Evolutionary conservation across 2,113 vertebrate genomes (phyloP).

Genomic region (Cephalopterus ornatus): DNA sequence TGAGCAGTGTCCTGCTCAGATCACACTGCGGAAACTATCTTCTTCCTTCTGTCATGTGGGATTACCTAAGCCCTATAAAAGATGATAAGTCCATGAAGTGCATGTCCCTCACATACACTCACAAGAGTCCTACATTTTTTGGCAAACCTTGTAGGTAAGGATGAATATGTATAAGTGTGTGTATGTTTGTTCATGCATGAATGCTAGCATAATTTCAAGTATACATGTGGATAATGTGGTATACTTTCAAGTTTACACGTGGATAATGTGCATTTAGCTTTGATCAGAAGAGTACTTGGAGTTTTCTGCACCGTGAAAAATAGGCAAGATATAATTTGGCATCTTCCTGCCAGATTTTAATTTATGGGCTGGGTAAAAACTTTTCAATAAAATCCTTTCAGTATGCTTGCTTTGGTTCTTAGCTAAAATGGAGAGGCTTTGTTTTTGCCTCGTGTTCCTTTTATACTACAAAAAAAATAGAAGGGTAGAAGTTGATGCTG

Average conservation of each 20-base stretch:
- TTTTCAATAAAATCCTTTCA: not conserved
- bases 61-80: not conserved
- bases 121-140: accelerated
- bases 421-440: not conserved
- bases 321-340: too few species aligned
- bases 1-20: accelerated
- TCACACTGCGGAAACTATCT: not conserved
- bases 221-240: accelerated
- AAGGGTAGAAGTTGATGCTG: not conserved
- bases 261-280: accelerated
- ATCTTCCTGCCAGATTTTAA: not conserved
- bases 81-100: accelerated
- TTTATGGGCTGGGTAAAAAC: not conserved
- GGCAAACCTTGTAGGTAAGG: not conserved
- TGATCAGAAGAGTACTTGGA: not conserved
- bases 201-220: not conserved
- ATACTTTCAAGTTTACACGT: not conserved
- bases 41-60: not conserved
- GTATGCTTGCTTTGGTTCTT: not conserved
- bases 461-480: not conserved
- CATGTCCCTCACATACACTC: accelerated
- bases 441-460: not conserved
- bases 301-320: not conserved
- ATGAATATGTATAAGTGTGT: accelerated
- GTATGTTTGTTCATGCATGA: not conserved